Base-by-base conservation (phyloP, 2,888 invertebrate species). In the Hyppa rectilinea region DNA sequence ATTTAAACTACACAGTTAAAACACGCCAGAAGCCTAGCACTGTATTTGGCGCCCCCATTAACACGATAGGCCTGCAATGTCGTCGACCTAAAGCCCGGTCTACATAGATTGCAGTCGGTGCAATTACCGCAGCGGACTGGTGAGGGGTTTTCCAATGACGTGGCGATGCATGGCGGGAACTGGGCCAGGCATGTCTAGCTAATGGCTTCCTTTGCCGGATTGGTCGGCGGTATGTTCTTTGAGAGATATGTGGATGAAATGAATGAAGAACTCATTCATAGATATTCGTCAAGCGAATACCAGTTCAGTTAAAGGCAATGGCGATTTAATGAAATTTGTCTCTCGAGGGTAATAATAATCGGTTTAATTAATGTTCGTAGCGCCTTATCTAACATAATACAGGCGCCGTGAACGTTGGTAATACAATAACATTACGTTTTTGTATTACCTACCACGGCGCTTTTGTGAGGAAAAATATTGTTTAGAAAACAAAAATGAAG, bases 61-160 rank as follows among this genome's bases (percentile, higher is more conserved):
- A 56, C 81, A 71, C 82, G 71, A 63, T 40, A 75, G 50, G 66
- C 50, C 55, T 34, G 55, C 49, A 58, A 45, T 66, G 78, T 72
- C 84, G 82, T 84, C 67, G 84, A 81, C 84, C 82, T 64, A 69
- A 71, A 23, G 59, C 60, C 52, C 53, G 58, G 67, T 47, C 64
- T 63, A 68, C 78, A 66, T 72, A 75, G 65, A 75, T 71, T 78
- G 82, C 71, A 75, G 73, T 64, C 47, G 31, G 43, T 63, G 70
- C 84, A 81, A 78, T 82, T 81, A 78, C 63, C 63, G 63, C 60
- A 23, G 65, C 14, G 38, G 43, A 20, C 34, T 66, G 20, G 56
- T 47, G 63, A 55, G 80, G 76, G 80, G 66, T 67, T 82, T 76
- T 84, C 72, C 80, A 55, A 71, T 80, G 80, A 84, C 82, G 73